Percentiles rank a stretch among this genome's conserved stretches.
These are phyloP conservation scores for Harlomillsia oculata DNA, from an alignment of 1,140 invertebrate genomes.

Conservation along the genomic window DNA sequence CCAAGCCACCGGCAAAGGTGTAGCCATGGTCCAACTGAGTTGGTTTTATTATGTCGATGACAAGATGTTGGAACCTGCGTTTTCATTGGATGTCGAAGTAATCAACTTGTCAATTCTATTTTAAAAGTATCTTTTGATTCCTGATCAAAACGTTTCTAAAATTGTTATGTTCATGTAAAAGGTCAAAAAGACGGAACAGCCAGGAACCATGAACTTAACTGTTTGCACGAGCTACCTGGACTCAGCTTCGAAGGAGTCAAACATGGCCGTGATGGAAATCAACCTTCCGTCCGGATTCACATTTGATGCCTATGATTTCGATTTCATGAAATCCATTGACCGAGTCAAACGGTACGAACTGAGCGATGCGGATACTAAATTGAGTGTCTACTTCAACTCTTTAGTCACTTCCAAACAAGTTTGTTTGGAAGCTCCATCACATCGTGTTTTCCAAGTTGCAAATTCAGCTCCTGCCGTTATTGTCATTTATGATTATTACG, in stretches of 20 bases:
- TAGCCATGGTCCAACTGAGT: conserved; percentile 70
- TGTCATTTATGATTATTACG: conserved; percentile 82
- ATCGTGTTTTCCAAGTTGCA: conserved; percentile 69
- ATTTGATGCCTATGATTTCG: conserved; percentile 63
- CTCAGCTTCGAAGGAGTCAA: conserved; percentile 54
- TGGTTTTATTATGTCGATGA: conserved; percentile 77
- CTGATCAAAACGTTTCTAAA: too few species aligned
- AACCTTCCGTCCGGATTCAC: conserved; percentile 72
- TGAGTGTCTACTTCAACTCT: conserved; percentile 76
- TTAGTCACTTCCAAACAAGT: not conserved
- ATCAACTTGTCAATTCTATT: not conserved
- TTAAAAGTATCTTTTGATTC: too few species aligned
- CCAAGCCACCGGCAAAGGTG: conserved; percentile 65
- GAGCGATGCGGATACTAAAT: conserved; percentile 58
- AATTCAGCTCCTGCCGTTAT: conserved; percentile 73
- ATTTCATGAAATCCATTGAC: conserved; percentile 52
- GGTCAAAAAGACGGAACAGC: too few species aligned
- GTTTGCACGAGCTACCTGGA: too few species aligned
- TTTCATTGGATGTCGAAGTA: conserved; percentile 6
- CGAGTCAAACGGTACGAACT: conserved; percentile 74
- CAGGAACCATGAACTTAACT: too few species aligned
- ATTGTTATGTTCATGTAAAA: not conserved
- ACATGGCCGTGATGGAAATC: conserved; percentile 83
- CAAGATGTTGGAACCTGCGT: conserved; percentile 44
- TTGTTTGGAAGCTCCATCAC: conserved; percentile 52